Conservation (phyloP, 2,888 invertebrate species). For the Chrysolina oricalcia region DNA sequence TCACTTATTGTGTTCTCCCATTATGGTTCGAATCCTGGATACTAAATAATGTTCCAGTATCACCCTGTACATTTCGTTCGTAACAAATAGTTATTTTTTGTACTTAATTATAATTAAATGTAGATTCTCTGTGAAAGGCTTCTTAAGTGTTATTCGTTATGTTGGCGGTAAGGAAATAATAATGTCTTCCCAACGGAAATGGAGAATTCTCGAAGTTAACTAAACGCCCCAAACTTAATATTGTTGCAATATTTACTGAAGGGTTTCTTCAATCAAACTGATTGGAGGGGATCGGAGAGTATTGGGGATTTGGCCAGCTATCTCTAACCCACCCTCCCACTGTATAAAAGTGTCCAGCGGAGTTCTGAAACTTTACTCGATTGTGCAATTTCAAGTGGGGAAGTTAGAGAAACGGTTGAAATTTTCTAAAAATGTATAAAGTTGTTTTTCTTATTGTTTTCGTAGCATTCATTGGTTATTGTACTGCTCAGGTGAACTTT, state of each 20-base stretch:
- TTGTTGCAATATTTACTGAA: constrained; percentile 61
- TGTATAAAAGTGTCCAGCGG: constrained; percentile 56
- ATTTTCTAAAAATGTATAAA: constrained; percentile 46
- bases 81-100: constrained; percentile 5
- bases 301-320: constrained; percentile 40
- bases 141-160: constrained; percentile 27
- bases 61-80: not conserved
- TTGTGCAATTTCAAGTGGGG: constrained; percentile 45
- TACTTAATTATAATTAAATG: constrained; percentile 23
- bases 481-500: constrained; percentile 68
- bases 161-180: constrained; percentile 50
- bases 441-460: constrained; percentile 53
- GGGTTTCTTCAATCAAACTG: constrained; percentile 65
- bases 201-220: constrained; percentile 51
- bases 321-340: constrained; percentile 37
- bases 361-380: constrained; percentile 50
- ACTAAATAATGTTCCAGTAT: not conserved
- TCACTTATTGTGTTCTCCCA: no score
- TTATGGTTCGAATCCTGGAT: no score
- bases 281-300: constrained; percentile 58
- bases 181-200: constrained; percentile 53
- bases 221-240: constrained; percentile 51
- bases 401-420: constrained; percentile 28
- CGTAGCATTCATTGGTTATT: constrained; percentile 60
- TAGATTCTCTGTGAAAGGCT: constrained; percentile 34